Conservation (phyloP, 2,888 invertebrate genomes). For the Pachycephus smyrnensis region DNA sequence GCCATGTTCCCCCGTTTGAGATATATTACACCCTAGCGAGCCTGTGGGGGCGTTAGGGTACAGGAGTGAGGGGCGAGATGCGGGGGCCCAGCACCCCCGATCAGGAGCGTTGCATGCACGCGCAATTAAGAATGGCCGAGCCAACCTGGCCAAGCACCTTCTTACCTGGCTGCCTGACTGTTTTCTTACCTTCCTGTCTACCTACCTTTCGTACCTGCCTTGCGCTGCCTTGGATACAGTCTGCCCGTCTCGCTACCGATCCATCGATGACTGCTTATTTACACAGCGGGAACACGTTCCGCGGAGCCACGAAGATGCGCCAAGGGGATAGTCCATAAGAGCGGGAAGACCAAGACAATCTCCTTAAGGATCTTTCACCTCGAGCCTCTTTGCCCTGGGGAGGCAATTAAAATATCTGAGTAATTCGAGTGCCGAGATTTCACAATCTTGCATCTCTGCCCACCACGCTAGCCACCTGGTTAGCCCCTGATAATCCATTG, state of each 20-base stretch:
- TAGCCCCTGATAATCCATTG: neutral
- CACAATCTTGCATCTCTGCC: conserved; percentile 8
- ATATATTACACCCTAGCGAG: conserved; percentile 57
- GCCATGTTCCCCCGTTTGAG: conserved; percentile 58
- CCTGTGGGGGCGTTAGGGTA: conserved; percentile 41
- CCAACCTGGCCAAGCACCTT: neutral
- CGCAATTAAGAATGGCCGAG: conserved; percentile 55
- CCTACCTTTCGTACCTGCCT: conserved; percentile 1
- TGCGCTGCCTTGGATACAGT: neutral
- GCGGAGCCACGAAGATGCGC: conserved; percentile 42
- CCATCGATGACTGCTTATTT: conserved; percentile 64
- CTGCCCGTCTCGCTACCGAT: conserved; percentile 33
- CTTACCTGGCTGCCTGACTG: neutral
- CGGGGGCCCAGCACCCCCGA: conserved; percentile 35
- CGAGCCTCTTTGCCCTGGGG: conserved; percentile 23
- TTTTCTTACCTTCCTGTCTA: conserved; percentile 1
- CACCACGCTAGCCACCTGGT: neutral
- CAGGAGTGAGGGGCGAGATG: conserved; percentile 20
- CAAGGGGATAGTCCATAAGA: conserved; percentile 37
- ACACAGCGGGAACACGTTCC: conserved; percentile 56
- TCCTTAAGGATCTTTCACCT: conserved; percentile 1
- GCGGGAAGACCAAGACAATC: conserved; percentile 3
- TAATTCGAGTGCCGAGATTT: conserved; percentile 42
- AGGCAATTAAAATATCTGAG: conserved; percentile 63
- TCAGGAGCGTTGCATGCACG: conserved; percentile 51